These are phyloP conservation scores for Chelidonichthys spinosus DNA, from an alignment of 2,797 vertebrate species.

Conservation along the genomic window DNA sequence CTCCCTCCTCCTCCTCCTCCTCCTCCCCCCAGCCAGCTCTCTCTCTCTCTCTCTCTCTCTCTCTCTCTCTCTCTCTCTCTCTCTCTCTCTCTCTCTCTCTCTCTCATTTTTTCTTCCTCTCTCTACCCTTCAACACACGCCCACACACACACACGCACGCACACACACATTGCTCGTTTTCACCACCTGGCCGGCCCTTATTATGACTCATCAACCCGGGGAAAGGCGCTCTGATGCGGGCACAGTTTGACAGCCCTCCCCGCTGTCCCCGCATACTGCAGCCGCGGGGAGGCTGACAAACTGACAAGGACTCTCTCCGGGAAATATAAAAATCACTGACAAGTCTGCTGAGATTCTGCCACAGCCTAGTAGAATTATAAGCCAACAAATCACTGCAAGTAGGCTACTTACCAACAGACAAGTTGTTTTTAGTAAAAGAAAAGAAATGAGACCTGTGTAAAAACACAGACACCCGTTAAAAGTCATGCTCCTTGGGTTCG, in stretches of 20 bases:
- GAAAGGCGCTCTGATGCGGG: constrained; percentile 59
- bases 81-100: constrained; percentile 2
- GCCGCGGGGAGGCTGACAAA: constrained; percentile 71
- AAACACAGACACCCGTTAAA: background rate
- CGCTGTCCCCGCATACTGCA: constrained; percentile 66
- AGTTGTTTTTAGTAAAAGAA: constrained; percentile 25
- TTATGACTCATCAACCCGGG: constrained; percentile 75
- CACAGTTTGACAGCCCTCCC: constrained; percentile 74
- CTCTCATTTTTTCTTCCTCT: background rate
- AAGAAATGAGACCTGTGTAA: constrained; percentile 6
- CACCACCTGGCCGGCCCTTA: constrained; percentile 68
- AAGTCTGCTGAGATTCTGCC: constrained; percentile 55
- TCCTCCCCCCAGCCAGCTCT: background rate
- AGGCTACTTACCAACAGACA: constrained; percentile 16
- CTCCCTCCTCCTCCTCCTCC: constrained; percentile 8
- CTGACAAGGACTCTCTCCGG: constrained; percentile 69
- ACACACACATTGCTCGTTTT: constrained; percentile 45
- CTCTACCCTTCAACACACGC: constrained; percentile 7
- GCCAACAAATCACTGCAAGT: constrained; percentile 37
- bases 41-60: no score
- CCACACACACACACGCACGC: constrained; percentile 10
- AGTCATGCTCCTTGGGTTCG: background rate
- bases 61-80: constrained; percentile 2
- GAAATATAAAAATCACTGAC: constrained; percentile 65
- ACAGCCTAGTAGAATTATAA: constrained; percentile 38